Base-by-base conservation (phyloP, 2,888 invertebrate species). In the Brachyopa scutellaris region DNA sequence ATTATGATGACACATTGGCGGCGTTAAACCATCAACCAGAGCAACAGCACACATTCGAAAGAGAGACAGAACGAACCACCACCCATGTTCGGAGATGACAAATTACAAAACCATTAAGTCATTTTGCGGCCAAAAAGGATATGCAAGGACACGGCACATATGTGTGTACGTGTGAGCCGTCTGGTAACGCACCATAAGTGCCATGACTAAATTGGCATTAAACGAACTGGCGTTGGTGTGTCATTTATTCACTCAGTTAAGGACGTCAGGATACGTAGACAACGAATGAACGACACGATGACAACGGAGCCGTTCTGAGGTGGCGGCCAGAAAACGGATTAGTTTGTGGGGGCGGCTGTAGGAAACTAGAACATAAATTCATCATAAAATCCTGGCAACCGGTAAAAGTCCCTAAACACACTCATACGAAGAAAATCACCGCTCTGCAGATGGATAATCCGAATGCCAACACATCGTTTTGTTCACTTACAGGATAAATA, bases 101-200 rank as follows among this genome's bases (percentile, higher is more conserved):
- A 83, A 83, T 83, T 83, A 83, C 83, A 83, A 78, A 83, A 83
- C 78, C 78, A 83, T 83, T 83, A 83, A 83, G 83, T 78, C 83
- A 73, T 82, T 82, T 66, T 82, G 82, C 64, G 82, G 82, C 82
- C 77, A 66, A 72, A 77, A 77, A 55, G 82, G 70, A 77, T 76
- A 55, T 59, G 64, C 76, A 77, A 70, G 72, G 64, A 70, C 70
- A 64, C 49, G 36, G 19, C 13, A 21, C 2, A 51, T 21, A 42
- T n/a, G n/a, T n/a, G 9, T 62, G 45, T 33, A 21, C 36, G 62
- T 53, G 40, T 26, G 38, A 74, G 33, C 4, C 73, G 70, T 49
- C 61, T 47, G 74, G 26, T 40, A 59, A 74, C 74, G 66, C 53
- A 69, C 26, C 67, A 70, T 74, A 79, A 79, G 79, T 73, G 61